Percentiles rank a stretch among this genome's conserved stretches.
These are phyloP conservation scores for Xylota segnis DNA, from an alignment of 2,888 invertebrate species.

Conservation along the genomic window DNA sequence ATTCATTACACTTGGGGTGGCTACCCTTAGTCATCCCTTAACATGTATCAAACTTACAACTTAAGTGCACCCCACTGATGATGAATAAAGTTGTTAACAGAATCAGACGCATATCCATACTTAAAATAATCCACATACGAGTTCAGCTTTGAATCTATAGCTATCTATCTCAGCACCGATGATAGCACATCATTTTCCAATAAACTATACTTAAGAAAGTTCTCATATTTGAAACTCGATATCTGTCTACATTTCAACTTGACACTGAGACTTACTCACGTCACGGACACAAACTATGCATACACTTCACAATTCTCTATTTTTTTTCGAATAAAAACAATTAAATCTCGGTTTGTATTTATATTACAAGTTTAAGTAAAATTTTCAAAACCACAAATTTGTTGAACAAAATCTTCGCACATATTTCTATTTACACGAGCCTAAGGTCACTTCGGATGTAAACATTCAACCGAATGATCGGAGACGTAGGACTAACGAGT, in stretches of 20 bases:
- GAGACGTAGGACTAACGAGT: constrained; percentile 47
- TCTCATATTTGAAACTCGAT: constrained; percentile 60
- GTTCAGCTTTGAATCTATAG: constrained; percentile 17
- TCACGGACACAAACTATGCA: constrained; percentile 13
- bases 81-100: constrained; percentile 49
- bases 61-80: constrained; percentile 41
- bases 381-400: not conserved
- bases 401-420: not conserved
- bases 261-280: constrained; percentile 42
- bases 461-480: constrained; percentile 40
- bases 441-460: constrained; percentile 49
- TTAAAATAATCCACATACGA: constrained; percentile 62
- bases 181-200: constrained; percentile 47
- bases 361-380: not conserved
- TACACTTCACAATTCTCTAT: constrained; percentile 1
- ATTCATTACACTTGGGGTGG: not conserved
- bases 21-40: constrained; percentile 16
- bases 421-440: constrained; percentile 34
- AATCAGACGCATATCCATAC: constrained; percentile 65
- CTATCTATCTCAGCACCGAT: constrained; percentile 24
- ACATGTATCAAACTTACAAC: constrained; percentile 52
- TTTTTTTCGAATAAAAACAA: not conserved
- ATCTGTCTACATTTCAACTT: constrained; percentile 37
- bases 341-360: not conserved
- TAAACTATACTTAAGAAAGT: constrained; percentile 28